Percentiles rank a stretch among this genome's conserved stretches.
Evolutionary conservation across 2,113 vertebrate genomes (phyloP).

Genomic region (Labeo rohita): DNA sequence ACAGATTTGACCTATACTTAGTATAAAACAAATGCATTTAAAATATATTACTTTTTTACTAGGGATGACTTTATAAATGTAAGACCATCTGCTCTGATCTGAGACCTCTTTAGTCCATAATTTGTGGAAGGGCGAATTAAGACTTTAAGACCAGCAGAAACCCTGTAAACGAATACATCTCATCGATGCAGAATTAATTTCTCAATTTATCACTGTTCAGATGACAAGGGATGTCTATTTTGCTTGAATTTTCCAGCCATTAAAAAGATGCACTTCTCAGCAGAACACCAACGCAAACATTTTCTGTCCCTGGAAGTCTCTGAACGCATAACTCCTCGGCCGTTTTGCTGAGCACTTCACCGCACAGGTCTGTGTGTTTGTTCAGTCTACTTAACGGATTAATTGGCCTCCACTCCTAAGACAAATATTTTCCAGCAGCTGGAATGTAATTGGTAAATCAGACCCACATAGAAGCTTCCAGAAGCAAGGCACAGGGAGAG

Average conservation of each 20-base stretch:
- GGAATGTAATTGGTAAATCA: conserved; percentile 61
- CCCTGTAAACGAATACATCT: neutral
- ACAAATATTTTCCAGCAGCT: conserved; percentile 59
- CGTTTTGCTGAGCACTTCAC: conserved; percentile 12
- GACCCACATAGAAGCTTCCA: conserved; percentile 45
- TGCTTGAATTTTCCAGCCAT: conserved; percentile 42
- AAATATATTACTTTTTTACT: too few relatives aligned
- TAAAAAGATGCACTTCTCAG: conserved; percentile 43
- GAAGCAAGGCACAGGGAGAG: neutral
- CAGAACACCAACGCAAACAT: conserved; percentile 47
- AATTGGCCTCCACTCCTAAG: conserved; percentile 53
- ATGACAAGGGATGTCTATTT: conserved; percentile 32
- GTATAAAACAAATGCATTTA: too few relatives aligned
- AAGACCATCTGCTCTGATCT: too few relatives aligned
- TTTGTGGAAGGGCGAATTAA: neutral
- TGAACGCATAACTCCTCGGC: conserved; percentile 48
- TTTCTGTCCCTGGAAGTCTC: conserved; percentile 12
- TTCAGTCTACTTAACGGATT: conserved; percentile 56
- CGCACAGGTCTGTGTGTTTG: conserved; percentile 50
- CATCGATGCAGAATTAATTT: neutral
- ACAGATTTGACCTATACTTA: too few relatives aligned
- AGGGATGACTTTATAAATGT: too few relatives aligned
- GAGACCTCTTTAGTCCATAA: neutral
- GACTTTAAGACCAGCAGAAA: neutral
- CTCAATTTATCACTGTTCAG: conserved; percentile 19